phyloP scores from a whole-genome alignment of 1,140 invertebrate genomes.

The Pararge aegeria region DNA sequence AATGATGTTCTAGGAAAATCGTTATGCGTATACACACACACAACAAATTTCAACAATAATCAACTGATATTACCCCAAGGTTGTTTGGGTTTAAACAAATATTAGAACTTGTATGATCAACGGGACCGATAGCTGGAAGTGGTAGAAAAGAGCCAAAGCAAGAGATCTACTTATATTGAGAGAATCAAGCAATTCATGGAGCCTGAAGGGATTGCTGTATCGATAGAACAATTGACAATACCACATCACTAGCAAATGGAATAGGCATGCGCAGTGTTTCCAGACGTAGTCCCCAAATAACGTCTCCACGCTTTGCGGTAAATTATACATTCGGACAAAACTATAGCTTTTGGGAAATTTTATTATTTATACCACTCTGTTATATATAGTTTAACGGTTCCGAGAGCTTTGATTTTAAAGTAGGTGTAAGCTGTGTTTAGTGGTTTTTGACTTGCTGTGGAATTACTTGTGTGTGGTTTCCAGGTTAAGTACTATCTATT shows the following conservation, averaged over 20 bases:
- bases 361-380: constrained; percentile 16
- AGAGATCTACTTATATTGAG: no score
- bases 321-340: constrained; percentile 33
- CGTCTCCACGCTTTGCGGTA: constrained; percentile 32
- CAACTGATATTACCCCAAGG: no score
- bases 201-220: constrained; percentile 8
- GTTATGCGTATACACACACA: no score
- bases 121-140: no score
- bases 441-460: background rate
- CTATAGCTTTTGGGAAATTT: constrained; percentile 20
- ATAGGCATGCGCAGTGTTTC: constrained; percentile 40
- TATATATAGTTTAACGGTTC: background rate
- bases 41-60: no score
- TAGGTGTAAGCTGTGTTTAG: background rate
- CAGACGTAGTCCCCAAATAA: constrained; percentile 35
- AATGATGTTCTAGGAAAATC: no score
- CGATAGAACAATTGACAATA: constrained; percentile 17
- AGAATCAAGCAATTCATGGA: no score
- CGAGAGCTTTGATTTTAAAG: background rate
- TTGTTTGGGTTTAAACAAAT: no score
- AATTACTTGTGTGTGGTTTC: background rate
- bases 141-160: no score
- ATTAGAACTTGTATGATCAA: no score
- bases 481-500: background rate
- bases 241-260: constrained; percentile 35